These are phyloP conservation scores for Chrysodeixis includens DNA, from an alignment of 2,888 invertebrate species.

Conservation along the genomic window DNA sequence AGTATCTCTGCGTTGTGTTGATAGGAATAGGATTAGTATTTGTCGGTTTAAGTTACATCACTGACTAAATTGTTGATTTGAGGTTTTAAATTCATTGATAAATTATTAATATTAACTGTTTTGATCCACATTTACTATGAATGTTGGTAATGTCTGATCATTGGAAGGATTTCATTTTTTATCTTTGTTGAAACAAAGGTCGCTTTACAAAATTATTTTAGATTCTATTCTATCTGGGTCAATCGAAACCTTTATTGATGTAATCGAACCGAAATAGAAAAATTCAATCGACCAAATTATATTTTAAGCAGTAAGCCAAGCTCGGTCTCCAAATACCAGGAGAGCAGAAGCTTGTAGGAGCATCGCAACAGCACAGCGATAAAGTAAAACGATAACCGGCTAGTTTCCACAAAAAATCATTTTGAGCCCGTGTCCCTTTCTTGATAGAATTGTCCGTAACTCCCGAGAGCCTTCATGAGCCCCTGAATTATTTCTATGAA, in stretches of 20 bases:
- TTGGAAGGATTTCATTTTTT: too few species aligned
- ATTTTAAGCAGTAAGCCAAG: constrained; percentile 40
- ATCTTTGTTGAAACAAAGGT: neutral
- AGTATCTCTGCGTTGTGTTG: neutral
- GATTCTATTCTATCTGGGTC: constrained; percentile 8
- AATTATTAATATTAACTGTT: too few species aligned
- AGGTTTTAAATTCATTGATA: neutral
- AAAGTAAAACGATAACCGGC: constrained; percentile 56
- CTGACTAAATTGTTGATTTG: neutral
- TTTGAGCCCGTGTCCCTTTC: constrained; percentile 58
- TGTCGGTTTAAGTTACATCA: neutral
- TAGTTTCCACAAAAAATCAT: constrained; percentile 58
- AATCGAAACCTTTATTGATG: constrained; percentile 9
- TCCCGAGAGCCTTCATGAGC: constrained; percentile 56
- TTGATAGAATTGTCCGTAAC: constrained; percentile 59
- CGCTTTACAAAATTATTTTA: constrained; percentile 15
- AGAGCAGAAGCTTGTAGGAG: constrained; percentile 46
- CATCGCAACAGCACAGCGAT: constrained; percentile 51
- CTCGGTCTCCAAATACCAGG: constrained; percentile 34
- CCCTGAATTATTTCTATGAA: constrained; percentile 60
- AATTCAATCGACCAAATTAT: constrained; percentile 52
- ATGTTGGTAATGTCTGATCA: too few species aligned
- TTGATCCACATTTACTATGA: too few species aligned
- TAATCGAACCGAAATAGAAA: constrained; percentile 36
- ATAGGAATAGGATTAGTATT: neutral